Evolutionary conservation across 2,888 invertebrate genomes (phyloP), one percentile per base, ranked within the genome.

Genomic region (Spodoptera exigua): DNA sequence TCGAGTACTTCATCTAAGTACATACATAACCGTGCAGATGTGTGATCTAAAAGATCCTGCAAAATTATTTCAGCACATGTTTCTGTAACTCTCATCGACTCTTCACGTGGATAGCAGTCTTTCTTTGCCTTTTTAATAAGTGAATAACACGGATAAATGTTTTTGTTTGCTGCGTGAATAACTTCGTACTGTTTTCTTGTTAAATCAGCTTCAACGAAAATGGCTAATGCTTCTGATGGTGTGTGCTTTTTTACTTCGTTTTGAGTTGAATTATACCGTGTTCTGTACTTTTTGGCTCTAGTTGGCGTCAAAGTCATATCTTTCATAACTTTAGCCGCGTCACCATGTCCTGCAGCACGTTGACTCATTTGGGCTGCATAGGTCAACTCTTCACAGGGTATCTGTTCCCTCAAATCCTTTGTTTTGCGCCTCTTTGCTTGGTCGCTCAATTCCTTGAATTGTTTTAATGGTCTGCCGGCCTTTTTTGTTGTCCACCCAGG

Each of bases 361-460:
- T 49, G 44, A 9, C 49, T 57, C 16, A 57, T 49, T 17, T 32
- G 40, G 14, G 57, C 37, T 36, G 49, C 57, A 32, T 43, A 57
- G 18, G 57, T 51, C 35, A 48, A 41, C 43, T 27, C 12, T 49
- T 49, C 43, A 35, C 0, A 41, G 1, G 49, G 43, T 32, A 46
- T 13, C 11, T 58, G 37, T 21, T 58, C 16, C 4, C 52, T 45
- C 18, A 52, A 45, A 43, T 21, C 27, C 53, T 52, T 40, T 45
- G 58, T 52, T 58, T 52, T 58, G 13, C 58, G 39, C 34, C 52
- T 58, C 39, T 58, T 58, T 45, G 44, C 13, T 37, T 40, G 58
- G 21, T 58, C 52, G 21, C 32, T 58, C 45, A 27, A 45, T 52
- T 58, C 45, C 18, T 52, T 37, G 34, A 52, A 58, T 9, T 51